Conservation (phyloP, 1,140 invertebrate genomes). For the Sycophaga agraensis region DNA sequence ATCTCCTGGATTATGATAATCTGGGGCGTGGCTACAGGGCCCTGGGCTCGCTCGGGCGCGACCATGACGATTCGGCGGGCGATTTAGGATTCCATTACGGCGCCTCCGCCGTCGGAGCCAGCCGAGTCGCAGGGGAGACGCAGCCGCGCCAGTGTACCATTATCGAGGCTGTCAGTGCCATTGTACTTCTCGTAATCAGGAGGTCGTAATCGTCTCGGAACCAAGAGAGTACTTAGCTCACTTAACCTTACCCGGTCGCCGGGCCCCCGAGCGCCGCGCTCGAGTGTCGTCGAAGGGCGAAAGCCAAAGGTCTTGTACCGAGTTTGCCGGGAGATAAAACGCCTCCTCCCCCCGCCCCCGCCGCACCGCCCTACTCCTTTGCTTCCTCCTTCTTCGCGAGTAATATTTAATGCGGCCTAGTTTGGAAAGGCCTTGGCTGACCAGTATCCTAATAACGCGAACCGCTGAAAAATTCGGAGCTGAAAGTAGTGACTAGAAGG, state of each 20-base stretch:
- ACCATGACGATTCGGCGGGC: slow-evolving; percentile 22
- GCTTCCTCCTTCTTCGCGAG: neutral
- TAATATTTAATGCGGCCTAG: no score
- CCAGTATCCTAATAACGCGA: no score
- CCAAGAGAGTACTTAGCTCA: slow-evolving; percentile 23
- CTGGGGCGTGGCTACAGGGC: no score
- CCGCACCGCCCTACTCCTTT: no score
- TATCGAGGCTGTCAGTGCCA: slow-evolving; percentile 43
- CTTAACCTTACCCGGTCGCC: slow-evolving; percentile 9
- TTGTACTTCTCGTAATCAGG: slow-evolving; percentile 39
- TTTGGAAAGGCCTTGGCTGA: no score
- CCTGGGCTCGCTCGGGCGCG: no score
- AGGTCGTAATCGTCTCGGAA: slow-evolving; percentile 28
- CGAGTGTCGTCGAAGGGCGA: slow-evolving; percentile 14
- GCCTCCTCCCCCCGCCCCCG: no score
- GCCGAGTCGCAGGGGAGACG: neutral
- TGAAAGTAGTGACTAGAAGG: no score
- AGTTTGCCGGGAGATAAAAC: slow-evolving; percentile 18
- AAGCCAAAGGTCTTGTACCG: slow-evolving; percentile 11
- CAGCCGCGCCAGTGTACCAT: slow-evolving; percentile 31
- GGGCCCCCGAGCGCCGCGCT: neutral
- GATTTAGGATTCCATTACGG: slow-evolving; percentile 45
- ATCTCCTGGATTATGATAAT: neutral
- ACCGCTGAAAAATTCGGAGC: no score
- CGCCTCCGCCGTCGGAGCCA: neutral